Evolutionary conservation across 1,140 invertebrate genomes (phyloP), one percentile per base, ranked within the genome.

Genomic region (Camponotus pennsylvanicus): DNA sequence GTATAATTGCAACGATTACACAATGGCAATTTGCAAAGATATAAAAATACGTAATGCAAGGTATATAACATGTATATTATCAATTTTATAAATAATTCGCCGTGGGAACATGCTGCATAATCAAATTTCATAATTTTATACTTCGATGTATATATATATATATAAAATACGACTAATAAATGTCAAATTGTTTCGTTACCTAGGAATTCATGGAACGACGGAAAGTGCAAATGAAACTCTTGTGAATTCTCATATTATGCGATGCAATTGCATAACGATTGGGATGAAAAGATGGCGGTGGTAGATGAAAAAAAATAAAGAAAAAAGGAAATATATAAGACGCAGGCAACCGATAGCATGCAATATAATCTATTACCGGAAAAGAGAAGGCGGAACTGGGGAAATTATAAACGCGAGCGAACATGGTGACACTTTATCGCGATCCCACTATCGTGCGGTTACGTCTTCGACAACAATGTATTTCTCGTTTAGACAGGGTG

Each of bases 391-490:
- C 64, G 34, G 49, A 66, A 37, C 21, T 42, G 32, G 21, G 32
- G 27, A n/a, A 52, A 82, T 82, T 59, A 34, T 4, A 52, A 70
- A 55, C 52, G 13, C 45, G 49, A 9, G 34, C 49, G 15, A 42
- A 32, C 15, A 18, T 13, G 37, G 11, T 42, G 27, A 61, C 40
- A 67, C 57, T 82, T 79, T 79, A 79, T 55, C 45, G 15, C 32
- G 45, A 55, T 18, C 59, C 45, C 27, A 34, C 13, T 37, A 37
- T 67, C 32, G 40, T 45, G 42, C 63, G 42, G 13, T 69, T 82
- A 71, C 67, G 52, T 42, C 66, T 71, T 42, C 15, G 52, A 82
- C 66, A 82, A 82, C 66, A 82, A 82, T 82, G 67, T 71, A n/a
- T 34, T 71, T 15, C 78, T 71, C 64, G 21, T 71, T 71, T 42